Base-by-base conservation (phyloP, 2,888 invertebrate species). In the Colletes collaris region DNA sequence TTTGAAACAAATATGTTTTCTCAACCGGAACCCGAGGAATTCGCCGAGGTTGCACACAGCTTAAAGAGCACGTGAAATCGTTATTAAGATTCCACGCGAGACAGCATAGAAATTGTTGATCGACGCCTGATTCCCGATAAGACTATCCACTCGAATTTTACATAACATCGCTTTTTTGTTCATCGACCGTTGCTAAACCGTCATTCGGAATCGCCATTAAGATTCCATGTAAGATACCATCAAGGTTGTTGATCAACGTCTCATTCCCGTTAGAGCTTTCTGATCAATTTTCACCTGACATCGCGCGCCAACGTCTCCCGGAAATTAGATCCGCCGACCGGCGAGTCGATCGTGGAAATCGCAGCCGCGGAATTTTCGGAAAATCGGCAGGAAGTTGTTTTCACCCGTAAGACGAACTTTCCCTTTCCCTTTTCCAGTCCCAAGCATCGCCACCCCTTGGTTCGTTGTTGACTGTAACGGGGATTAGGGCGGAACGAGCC, bases 401-500 rank as follows among this genome's bases (percentile, higher is more conserved):
- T 49, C 50, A 8, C 44, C 10, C 44, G 44, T 46, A 8, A 8
- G 44, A 46, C 44, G 44, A 46, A 46, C 44, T 46, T 46, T 46
- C 44, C 8, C 44, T 46, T 46, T 46, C 44, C 8, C 44, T 46
- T 46, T 46, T 46, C 44, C 8, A 46, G 44, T 46, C 2, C 8
- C 8, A 8, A 46, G 44, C 10, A 46, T 46, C 44, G 44, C 44
- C 44, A 40, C 40, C 40, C 40, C 7, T 40, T 7, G 44, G 44
- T 8, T 46, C 44, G 44, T 71, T 64, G 74, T 74, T 59, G 77
- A 64, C 69, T 63, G 70, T 52, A 69, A 69, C 52, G 53, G 53
- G 50, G 66, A 76, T 79, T 79, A 62, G 71, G 66, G 44, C 11
- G 70, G 53, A 66, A 79, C 66, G 65, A 65, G 55, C 64, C 49